Evolutionary conservation across 2,113 vertebrate species (phyloP).

Genomic region (Albula glossodonta): DNA sequence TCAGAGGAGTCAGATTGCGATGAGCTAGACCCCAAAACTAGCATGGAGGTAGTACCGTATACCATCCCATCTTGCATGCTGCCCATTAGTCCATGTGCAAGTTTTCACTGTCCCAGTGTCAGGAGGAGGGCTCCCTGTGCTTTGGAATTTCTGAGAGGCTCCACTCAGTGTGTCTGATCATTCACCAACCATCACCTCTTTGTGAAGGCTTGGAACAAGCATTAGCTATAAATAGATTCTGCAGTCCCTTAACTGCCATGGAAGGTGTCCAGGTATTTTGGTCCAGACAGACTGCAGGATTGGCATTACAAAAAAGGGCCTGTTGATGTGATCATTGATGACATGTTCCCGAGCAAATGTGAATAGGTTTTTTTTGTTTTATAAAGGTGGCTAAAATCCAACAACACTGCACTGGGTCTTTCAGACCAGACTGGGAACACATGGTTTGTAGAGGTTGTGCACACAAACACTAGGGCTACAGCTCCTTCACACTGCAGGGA

Average conservation of each 20-base stretch:
- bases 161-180: neutral
- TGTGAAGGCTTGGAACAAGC: neutral
- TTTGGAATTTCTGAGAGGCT: neutral
- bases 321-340: neutral
- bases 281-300: too few species aligned
- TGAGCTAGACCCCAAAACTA: conserved; percentile 93
- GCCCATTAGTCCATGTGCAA: neutral
- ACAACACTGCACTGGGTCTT: neutral
- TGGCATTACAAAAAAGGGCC: neutral
- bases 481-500: neutral
- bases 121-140: neutral
- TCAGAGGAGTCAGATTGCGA: conserved; percentile 98
- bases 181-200: neutral
- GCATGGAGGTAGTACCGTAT: conserved; percentile 90
- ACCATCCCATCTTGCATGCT: conserved; percentile 31
- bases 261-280: too few species aligned
- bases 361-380: neutral
- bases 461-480: neutral
- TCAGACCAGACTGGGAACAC: neutral
- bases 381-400: neutral
- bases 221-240: neutral
- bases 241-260: neutral
- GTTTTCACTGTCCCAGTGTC: neutral
- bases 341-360: neutral
- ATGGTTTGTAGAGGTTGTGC: neutral